Evolutionary conservation across 1,140 invertebrate species (phyloP), one percentile per base, ranked within the genome.

Genomic region (Penaeus chinensis): DNA sequence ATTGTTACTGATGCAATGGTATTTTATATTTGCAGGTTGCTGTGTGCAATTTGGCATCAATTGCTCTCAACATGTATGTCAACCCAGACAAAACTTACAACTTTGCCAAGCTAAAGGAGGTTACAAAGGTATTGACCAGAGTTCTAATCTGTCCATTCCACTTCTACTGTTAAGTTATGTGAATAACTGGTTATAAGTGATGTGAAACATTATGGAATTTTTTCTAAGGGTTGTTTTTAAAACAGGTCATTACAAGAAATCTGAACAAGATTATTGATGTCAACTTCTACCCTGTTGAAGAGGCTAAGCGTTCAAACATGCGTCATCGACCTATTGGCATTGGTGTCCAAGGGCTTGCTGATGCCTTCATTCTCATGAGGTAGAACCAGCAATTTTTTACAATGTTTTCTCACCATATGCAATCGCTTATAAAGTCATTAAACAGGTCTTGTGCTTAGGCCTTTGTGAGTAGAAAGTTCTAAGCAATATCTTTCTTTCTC

Each of bases 251-350:
- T 4, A 97, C 98, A 0, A 94, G 93, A 91, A 99, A 99, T 93
- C 93, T 99, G 65, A 99, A 99, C 92, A 99, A 97, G 93, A 96
- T 99, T 62, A 99, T 99, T 86, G 98, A 99, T 91, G 94, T 99
- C 10, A 99, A 99, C 92, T 98, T 94, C 92, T 99, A 99, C 93
- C 99, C 99, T 2, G 94, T 99, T 24, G 94, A 95, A 42, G 97
- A 99, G 93, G 94, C 95, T 18, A 90, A 94, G 92, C 94, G 91
- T 60, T 99, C 98, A 0, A 99, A 99, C 93, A 95, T 96, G 91
- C 94, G 95, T 82, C 98, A 99, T 92, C 94, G 99, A 78, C 99
- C 99, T 0, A 99, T 99, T 91, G 95, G 95, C 74, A 98, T 99
- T 92, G 99, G 99, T 47, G 95, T 99, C 71, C 98, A 99, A 93